Base-by-base conservation (phyloP, 2,113 vertebrate genomes). In the Gorsachius goisagi region DNA sequence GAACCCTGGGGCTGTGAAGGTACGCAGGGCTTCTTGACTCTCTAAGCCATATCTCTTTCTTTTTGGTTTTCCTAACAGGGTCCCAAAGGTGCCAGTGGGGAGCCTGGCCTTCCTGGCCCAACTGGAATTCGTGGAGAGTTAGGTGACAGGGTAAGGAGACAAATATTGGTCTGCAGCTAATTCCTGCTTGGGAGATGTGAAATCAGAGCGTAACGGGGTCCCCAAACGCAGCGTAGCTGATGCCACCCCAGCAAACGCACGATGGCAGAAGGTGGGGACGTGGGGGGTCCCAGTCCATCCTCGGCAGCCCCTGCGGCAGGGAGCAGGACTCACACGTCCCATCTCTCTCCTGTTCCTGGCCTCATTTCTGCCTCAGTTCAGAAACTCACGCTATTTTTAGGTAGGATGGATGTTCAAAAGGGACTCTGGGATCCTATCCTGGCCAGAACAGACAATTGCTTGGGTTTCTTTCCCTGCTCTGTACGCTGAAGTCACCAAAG, bases 51-150 rank as follows among this genome's bases (percentile, higher is more conserved):
- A 73, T 12, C 47, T 80, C 4, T 5, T 8, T 26, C 27, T n/a
- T 39, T 53, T 27, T 9, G 14, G 11, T 74, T 93, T 81, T 64
- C 52, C 89, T 62, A 55, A 45, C 95, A 99, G 99, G 99, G 99
- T 49, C 96, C 90, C 52, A 99, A 98, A 93, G 99, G 99, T 89
- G 98, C 96, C 84, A 89, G 98, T 9, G 99, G 99, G 6, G 99
- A 99, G 58, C 98, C 99, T 1, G 99, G 99, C 49, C 98, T 99
- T 80, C 99, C 99, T 1, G 99, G 99, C 26, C 99, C 99, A 2
- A 99, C 99, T 10, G 99, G 99, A 93, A 97, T 99, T 93, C 98
- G 99, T 74, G 99, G 99, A 18, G 98, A 98, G 35, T 89, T 98
- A 37, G 99, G 99, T 2, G 99, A 99, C 83, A 98, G 98, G 98